phyloP scores from a whole-genome alignment of 2,888 invertebrate genomes.

The Amphipyra berbera region DNA sequence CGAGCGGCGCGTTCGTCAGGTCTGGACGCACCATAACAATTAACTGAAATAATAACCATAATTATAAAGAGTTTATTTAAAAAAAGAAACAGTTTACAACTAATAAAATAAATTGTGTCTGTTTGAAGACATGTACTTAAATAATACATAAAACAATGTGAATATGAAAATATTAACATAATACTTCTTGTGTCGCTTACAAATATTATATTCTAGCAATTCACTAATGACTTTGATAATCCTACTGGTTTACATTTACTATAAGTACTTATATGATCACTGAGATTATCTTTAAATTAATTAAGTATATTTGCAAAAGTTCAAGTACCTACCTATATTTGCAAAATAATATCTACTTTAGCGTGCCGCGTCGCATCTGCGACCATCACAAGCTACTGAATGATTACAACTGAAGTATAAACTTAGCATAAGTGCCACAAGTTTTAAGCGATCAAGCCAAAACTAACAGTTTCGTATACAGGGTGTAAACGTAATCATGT shows the following conservation, averaged over 20 bases:
- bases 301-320: neutral
- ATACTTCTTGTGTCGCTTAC: conserved; percentile 41
- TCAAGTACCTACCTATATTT: too few relatives aligned
- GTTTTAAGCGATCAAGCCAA: neutral
- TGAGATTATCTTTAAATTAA: conserved; percentile 21
- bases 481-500: too few relatives aligned
- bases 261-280: conserved; percentile 34
- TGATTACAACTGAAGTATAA: neutral
- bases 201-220: conserved; percentile 57
- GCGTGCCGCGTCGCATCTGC: neutral
- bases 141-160: conserved; percentile 38
- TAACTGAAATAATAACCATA: conserved; percentile 13
- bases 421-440: neutral
- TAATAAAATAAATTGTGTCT: conserved; percentile 49
- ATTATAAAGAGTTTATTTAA: conserved; percentile 62
- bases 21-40: too few relatives aligned
- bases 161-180: conserved; percentile 46
- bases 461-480: neutral
- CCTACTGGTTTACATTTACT: conserved; percentile 36
- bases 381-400: too few relatives aligned
- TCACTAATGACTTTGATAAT: conserved; percentile 56
- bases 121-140: conserved; percentile 27
- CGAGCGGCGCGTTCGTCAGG: too few relatives aligned
- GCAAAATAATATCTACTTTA: neutral
- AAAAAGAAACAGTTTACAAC: conserved; percentile 68